Base-by-base conservation (phyloP, 2,797 vertebrate species). In the Gymnopithys bicolor region DNA sequence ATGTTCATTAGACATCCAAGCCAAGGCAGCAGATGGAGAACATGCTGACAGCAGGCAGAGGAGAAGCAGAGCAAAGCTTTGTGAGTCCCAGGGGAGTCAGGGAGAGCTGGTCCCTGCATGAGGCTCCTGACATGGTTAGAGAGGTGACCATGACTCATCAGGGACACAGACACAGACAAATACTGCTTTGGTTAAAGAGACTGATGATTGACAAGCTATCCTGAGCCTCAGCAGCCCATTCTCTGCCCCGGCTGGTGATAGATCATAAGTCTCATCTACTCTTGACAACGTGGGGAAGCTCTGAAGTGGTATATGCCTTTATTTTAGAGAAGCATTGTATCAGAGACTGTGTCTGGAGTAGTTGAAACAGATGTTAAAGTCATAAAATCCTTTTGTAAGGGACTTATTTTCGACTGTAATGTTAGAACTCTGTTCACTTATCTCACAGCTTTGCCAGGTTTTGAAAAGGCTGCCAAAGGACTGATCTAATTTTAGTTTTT, bases 21-120 rank as follows among this genome's bases (percentile, higher is more conserved):
- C 74, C 75, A 79, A 89, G 37, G 79, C 68, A 85, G 66, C 79
- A 91, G 84, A 87, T 68, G 91, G 75, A 56, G 63, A 87, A 80
- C 24, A 55, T 11, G 48, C 45, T 56, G 75, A 10, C 46, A 91
- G 49, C 46, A 85, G 53, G 73, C 68, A 89, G 71, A 73, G 17
- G 30, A 69, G 58, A 90, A 79, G 19, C 49, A 71, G 33, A 80
- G 33, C 33, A 80, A 64, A 66, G 33, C 60, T 63, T 69, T 39
- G 60, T 2, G 8, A 58, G 39, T 53, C 51, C 58, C 63, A 48
- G 27, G 18, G 52, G 27, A 59, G 28, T 41, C 46, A 39, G 41
- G 21, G 21, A 80, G n/a, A 67, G 23, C 7, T 67, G 59, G 49
- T 64, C 32, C 48, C 48, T 25, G 41, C 28, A 62, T 1, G 3